Conservation (phyloP, 2,113 vertebrate species). For the Nycticebus coucang region DNA sequence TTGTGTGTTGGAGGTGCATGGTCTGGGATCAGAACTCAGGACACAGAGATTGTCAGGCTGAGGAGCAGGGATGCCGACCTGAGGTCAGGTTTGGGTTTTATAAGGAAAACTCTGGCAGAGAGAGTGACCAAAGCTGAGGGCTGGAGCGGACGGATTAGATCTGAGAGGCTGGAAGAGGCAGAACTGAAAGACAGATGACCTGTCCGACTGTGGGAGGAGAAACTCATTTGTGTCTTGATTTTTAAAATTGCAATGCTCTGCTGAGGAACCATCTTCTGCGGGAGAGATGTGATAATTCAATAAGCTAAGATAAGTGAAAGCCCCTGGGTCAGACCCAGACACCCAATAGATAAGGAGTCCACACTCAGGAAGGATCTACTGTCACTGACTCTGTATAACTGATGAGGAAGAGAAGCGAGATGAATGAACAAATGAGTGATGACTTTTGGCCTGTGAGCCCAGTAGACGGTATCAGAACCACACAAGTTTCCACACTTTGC, state of each 20-base stretch:
- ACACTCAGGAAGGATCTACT: background rate
- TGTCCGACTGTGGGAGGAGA: background rate
- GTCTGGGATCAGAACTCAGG: background rate
- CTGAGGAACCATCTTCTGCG: background rate
- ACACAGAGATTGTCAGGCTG: background rate
- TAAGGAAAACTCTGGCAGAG: background rate
- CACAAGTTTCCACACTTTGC: background rate
- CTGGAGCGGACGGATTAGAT: background rate
- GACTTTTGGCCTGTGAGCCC: background rate
- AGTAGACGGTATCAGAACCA: background rate
- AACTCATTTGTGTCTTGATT: background rate
- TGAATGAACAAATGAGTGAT: background rate
- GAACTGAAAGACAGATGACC: background rate
- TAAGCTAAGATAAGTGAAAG: background rate
- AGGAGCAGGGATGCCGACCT: background rate
- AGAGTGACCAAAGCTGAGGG: background rate
- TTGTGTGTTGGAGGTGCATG: background rate
- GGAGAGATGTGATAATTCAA: background rate
- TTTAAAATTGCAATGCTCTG: constrained; percentile 25
- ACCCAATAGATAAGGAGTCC: background rate
- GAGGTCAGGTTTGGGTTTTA: background rate
- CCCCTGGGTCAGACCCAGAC: background rate
- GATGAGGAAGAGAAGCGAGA: background rate
- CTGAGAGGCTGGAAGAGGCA: background rate
- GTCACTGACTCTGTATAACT: background rate